phyloP scores from a whole-genome alignment of 1,140 invertebrate genomes.

The Paraescarpia echinospica region DNA sequence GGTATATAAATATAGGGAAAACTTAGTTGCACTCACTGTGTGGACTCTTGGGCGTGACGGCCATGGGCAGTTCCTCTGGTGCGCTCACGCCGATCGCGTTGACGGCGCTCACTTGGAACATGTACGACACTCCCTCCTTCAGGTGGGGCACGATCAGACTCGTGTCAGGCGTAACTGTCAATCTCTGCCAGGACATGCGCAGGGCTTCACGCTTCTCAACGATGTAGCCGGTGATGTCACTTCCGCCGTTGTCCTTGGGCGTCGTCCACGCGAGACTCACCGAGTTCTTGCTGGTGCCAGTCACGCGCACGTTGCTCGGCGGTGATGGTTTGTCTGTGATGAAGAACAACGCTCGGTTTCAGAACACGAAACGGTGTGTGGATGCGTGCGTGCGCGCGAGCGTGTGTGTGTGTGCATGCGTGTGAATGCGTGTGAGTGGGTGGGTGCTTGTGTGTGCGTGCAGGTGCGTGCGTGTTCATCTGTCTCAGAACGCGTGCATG shows the following conservation, averaged over 20 bases:
- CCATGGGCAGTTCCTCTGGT: slow-evolving; percentile 65
- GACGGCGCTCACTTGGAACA: slow-evolving; percentile 95
- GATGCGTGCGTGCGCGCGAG: neutral
- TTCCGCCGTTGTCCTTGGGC: slow-evolving; percentile 85
- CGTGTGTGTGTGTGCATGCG: neutral
- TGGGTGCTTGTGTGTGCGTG: no score
- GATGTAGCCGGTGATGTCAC: slow-evolving; percentile 86
- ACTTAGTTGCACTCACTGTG: slow-evolving; percentile 68
- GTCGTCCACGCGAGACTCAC: slow-evolving; percentile 84
- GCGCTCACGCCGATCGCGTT: slow-evolving; percentile 85
- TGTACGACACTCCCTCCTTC: slow-evolving; percentile 87
- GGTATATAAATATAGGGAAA: no score
- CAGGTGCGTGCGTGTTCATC: no score
- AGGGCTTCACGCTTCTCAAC: slow-evolving; percentile 73
- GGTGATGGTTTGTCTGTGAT: slow-evolving; percentile 72
- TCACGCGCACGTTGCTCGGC: slow-evolving; percentile 68
- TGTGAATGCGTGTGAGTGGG: no score
- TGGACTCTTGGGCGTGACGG: slow-evolving; percentile 90
- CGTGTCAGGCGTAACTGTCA: slow-evolving; percentile 26
- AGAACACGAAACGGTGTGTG: neutral
- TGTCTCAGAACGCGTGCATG: no score
- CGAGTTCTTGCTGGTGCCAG: slow-evolving; percentile 89
- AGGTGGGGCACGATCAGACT: slow-evolving; percentile 86
- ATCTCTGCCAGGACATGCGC: slow-evolving; percentile 68
- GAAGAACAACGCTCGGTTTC: slow-evolving; percentile 14